phyloP scores from a whole-genome alignment of 1,140 invertebrate species.

The Drosophila miranda region DNA sequence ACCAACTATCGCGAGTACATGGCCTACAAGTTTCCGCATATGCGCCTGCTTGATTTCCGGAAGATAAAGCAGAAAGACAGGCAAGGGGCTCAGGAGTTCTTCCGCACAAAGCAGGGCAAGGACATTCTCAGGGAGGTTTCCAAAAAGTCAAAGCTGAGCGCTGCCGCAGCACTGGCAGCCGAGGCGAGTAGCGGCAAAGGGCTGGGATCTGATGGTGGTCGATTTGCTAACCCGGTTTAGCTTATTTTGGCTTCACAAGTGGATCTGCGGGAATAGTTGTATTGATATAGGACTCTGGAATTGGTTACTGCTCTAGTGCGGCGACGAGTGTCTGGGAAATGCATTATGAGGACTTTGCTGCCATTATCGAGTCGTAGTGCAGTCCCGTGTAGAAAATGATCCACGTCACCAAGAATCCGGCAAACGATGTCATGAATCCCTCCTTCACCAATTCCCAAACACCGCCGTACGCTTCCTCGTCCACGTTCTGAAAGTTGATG shows the following conservation, averaged over 20 bases:
- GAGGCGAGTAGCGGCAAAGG: conserved; percentile 61
- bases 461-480: conserved; percentile 98
- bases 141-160: conserved; percentile 90
- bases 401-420: conserved; percentile 98
- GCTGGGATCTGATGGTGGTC: conserved; percentile 28
- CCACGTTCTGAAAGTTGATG: conserved; percentile 95
- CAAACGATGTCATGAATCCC: conserved; percentile 99
- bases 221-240: conserved; percentile 84
- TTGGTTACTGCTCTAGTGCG: conserved; percentile 52
- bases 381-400: conserved; percentile 96
- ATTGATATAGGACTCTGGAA: conserved; percentile 38
- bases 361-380: conserved; percentile 85
- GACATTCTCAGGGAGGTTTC: conserved; percentile 94
- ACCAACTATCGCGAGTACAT: conserved; percentile 95
- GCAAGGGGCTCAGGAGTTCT: conserved; percentile 92
- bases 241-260: conserved; percentile 51
- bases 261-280: conserved; percentile 25
- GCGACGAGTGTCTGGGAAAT: conserved; percentile 6
- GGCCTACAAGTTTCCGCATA: conserved; percentile 88
- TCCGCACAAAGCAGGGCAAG: conserved; percentile 97
- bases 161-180: conserved; percentile 57
- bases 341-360: conserved; percentile 64
- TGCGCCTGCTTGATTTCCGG: conserved; percentile 96
- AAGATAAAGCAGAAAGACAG: conserved; percentile 97
- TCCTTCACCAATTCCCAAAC: conserved; percentile 97